Conservation (phyloP, 2,888 invertebrate genomes). For the Brassicogethes aeneus region DNA sequence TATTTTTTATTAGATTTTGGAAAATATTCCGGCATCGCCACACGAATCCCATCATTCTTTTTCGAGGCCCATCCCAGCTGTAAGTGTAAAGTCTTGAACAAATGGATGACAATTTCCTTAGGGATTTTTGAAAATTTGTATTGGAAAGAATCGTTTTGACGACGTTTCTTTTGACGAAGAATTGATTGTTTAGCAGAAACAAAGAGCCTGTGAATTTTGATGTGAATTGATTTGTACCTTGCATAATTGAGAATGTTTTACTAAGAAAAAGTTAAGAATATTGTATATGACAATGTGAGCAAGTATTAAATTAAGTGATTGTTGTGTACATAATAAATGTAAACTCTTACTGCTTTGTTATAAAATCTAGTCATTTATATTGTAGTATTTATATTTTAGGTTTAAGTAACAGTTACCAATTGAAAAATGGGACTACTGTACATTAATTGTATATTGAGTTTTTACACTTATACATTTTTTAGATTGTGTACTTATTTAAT, state of each 20-base stretch:
- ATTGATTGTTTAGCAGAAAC: neutral
- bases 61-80: conserved; percentile 27
- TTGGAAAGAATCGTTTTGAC: neutral
- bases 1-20: conserved; percentile 30
- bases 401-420: conserved; percentile 15
- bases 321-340: conserved; percentile 14
- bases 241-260: no score
- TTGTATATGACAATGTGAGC: no score
- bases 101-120: neutral
- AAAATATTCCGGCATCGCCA: conserved; percentile 18
- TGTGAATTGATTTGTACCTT: no score
- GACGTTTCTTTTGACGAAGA: neutral
- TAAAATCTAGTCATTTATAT: conserved; percentile 26
- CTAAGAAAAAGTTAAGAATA: no score
- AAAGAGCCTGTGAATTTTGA: neutral
- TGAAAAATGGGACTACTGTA: conserved; percentile 5
- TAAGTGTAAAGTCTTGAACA: conserved; percentile 33
- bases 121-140: neutral
- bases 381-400: conserved; percentile 20
- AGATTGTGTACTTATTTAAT: conserved; percentile 21
- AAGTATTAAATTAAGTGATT: conserved; percentile 18
- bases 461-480: conserved; percentile 21
- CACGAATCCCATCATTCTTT: conserved; percentile 19
- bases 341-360: conserved; percentile 12
- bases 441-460: conserved; percentile 7